These are phyloP conservation scores for Falco peregrinus DNA, from an alignment of 2,797 vertebrate genomes.

Conservation along the genomic window DNA sequence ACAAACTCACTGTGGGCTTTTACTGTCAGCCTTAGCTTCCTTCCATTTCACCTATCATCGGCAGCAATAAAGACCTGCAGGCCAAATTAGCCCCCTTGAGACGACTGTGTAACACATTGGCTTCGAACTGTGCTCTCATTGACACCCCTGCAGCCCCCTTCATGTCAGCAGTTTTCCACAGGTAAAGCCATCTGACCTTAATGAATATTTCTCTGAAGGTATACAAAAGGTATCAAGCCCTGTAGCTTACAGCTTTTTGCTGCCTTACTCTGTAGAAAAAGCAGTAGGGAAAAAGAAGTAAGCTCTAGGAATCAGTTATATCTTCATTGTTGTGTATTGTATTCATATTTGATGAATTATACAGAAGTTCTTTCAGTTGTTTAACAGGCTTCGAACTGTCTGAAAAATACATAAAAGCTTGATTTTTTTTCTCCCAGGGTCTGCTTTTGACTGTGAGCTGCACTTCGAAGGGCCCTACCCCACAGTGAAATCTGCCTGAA, in stretches of 20 bases:
- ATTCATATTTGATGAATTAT: background rate
- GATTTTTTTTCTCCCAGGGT: background rate
- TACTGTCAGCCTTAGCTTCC: background rate
- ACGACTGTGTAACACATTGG: background rate
- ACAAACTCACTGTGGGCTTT: background rate
- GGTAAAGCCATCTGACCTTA: background rate
- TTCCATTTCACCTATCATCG: background rate
- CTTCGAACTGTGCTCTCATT: background rate
- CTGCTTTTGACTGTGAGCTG: background rate
- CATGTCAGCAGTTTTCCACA: background rate
- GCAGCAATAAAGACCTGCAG: slow-evolving; percentile 10
- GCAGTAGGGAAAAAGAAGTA: background rate
- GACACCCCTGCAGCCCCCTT: background rate
- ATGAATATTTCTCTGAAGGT: background rate
- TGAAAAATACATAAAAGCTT: slow-evolving; percentile 5
- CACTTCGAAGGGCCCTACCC: background rate
- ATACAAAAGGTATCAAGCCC: background rate
- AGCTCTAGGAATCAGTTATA: background rate
- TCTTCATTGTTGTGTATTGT: background rate
- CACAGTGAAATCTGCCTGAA: background rate
- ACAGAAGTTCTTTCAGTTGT: background rate
- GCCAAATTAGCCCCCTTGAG: slow-evolving; percentile 2
- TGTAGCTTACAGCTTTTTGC: background rate
- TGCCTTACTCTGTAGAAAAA: background rate
- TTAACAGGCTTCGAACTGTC: background rate